Conservation (phyloP, 2,797 vertebrate genomes). For the Streptopelia turtur region DNA sequence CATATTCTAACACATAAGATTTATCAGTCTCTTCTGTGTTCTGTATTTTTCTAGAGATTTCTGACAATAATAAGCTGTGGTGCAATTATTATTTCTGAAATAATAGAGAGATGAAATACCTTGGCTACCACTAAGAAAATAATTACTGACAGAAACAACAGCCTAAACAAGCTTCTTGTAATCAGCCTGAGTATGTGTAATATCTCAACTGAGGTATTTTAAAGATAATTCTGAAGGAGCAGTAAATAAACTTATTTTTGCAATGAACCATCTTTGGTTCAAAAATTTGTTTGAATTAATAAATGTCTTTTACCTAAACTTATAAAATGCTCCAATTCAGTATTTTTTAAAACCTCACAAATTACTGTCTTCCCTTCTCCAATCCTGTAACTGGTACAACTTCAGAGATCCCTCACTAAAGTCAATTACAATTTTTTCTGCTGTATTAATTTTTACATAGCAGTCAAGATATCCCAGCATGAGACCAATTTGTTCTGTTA, state of each 20-base stretch:
- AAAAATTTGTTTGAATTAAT: not conserved
- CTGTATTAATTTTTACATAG: not conserved
- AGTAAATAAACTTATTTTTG: not conserved
- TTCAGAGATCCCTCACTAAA: not conserved
- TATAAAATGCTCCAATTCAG: not conserved
- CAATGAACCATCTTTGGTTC: not conserved
- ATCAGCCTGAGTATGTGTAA: not conserved
- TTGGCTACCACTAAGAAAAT: not conserved
- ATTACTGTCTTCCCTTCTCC: not conserved
- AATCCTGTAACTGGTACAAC: not conserved
- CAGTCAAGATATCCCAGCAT: slow-evolving; percentile 8
- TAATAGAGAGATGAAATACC: not conserved
- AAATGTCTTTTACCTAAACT: not conserved
- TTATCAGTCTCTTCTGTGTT: not conserved
- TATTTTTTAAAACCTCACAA: not conserved
- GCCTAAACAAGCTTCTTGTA: not conserved
- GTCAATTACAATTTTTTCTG: not conserved
- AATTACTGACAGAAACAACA: not conserved
- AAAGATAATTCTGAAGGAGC: not conserved
- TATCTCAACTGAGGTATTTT: not conserved
- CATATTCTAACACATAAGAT: not conserved
- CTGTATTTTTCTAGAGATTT: not conserved
- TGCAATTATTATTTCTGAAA: not conserved
- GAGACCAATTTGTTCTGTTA: not conserved
- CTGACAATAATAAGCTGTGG: not conserved